Evolutionary conservation across 2,888 invertebrate species (phyloP).

Genomic region (Temnothorax unifasciatus): DNA sequence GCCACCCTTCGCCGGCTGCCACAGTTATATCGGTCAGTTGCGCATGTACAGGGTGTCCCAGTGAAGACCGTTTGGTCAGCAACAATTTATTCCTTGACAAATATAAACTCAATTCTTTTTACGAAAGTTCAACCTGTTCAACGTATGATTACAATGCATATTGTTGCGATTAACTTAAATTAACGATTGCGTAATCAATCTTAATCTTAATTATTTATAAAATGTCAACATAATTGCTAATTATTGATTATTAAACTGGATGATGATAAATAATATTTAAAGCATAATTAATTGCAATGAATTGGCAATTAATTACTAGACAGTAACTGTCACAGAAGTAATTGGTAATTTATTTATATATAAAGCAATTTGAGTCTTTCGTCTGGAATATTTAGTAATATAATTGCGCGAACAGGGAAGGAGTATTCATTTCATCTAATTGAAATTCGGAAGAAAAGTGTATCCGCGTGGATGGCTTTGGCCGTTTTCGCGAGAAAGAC

Average conservation of each 20-base stretch:
- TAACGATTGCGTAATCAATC: not conserved
- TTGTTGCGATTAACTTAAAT: not conserved
- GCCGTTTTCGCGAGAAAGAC: slow-evolving; percentile 51
- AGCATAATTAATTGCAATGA: slow-evolving; percentile 19
- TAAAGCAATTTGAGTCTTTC: not conserved
- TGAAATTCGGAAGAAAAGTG: slow-evolving; percentile 77
- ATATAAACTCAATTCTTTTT: not conserved
- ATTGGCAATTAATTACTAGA: slow-evolving; percentile 30
- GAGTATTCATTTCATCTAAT: slow-evolving; percentile 78
- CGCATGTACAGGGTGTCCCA: not conserved
- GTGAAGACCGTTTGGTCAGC: not conserved
- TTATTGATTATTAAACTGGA: not conserved
- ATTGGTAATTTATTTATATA: slow-evolving; percentile 26
- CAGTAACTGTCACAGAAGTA: not conserved
- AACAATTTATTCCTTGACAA: not conserved
- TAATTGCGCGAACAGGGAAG: slow-evolving; percentile 13
- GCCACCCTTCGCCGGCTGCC: slow-evolving; percentile 56
- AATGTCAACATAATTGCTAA: slow-evolving; percentile 4
- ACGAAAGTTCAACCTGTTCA: not conserved
- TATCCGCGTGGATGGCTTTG: slow-evolving; percentile 33
- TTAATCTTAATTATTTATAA: not conserved
- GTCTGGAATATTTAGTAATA: not conserved
- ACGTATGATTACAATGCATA: not conserved
- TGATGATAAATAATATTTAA: slow-evolving; percentile 11
- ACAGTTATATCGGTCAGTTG: slow-evolving; percentile 27